Evolutionary conservation across 2,888 invertebrate genomes (phyloP).

Genomic region (Phragmatobia fuliginosa): DNA sequence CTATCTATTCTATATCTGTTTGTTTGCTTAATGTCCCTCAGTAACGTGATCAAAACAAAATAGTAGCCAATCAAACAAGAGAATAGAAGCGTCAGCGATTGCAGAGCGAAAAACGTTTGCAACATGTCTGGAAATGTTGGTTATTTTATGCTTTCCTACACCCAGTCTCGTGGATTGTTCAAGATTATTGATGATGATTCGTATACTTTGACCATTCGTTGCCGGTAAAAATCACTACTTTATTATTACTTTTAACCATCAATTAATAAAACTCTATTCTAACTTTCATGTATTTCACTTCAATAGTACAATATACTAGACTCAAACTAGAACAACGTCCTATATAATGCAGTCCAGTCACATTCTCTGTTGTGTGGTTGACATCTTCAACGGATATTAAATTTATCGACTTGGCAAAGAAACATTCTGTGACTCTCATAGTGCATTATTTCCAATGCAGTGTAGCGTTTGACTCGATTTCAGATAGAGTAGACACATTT

Average conservation of each 20-base stretch:
- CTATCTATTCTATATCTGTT: too few relatives aligned
- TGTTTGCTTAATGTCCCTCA: too few relatives aligned
- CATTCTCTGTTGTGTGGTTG: constrained; percentile 6
- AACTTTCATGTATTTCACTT: neutral
- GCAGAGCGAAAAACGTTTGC: too few relatives aligned
- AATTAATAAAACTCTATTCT: neutral
- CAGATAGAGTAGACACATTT: neutral
- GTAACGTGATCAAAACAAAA: too few relatives aligned
- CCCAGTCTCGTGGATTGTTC: too few relatives aligned
- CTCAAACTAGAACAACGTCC: neutral
- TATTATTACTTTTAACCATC: neutral
- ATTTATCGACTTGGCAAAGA: constrained; percentile 28
- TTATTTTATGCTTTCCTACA: too few relatives aligned
- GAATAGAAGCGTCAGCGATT: too few relatives aligned
- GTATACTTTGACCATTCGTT: too few relatives aligned
- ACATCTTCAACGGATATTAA: constrained; percentile 34
- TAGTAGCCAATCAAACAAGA: too few relatives aligned
- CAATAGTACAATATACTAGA: neutral
- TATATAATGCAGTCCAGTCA: neutral
- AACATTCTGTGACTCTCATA: constrained; percentile 10
- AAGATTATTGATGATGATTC: too few relatives aligned
- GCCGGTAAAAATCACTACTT: neutral
- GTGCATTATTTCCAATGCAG: constrained; percentile 17
- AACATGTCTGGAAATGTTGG: too few relatives aligned
- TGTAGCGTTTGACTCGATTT: neutral